These are phyloP conservation scores for Ectemnius cavifrons DNA, from an alignment of 2,888 invertebrate genomes.

Conservation along the genomic window DNA sequence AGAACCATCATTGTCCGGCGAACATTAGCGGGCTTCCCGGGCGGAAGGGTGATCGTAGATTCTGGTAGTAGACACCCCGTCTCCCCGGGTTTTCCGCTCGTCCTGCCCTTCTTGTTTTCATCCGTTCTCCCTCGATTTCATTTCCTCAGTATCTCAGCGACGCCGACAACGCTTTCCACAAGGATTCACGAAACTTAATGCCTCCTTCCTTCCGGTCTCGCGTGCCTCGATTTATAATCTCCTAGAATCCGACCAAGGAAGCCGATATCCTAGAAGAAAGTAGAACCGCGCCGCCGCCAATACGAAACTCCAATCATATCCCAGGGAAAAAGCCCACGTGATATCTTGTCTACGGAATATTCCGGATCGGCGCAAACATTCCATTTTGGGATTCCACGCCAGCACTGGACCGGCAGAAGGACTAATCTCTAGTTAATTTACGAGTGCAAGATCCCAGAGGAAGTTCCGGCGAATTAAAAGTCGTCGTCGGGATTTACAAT, in stretches of 20 bases:
- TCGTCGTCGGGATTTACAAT: background rate
- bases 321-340: background rate
- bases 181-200: constrained; percentile 46
- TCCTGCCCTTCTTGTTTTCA: background rate
- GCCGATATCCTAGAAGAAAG: constrained; percentile 37
- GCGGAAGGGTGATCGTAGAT: constrained; percentile 10
- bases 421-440: constrained; percentile 43
- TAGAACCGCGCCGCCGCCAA: background rate
- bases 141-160: constrained; percentile 34
- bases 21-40: constrained; percentile 10
- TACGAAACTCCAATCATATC: background rate
- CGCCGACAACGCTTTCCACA: constrained; percentile 18
- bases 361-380: no score
- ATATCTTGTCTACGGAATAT: no score
- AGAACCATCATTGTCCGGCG: constrained; percentile 46
- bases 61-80: background rate
- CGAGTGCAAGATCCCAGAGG: constrained; percentile 29
- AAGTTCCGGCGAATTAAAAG: constrained; percentile 24
- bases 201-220: constrained; percentile 32
- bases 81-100: constrained; percentile 16
- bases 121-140: constrained; percentile 33
- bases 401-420: background rate
- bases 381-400: constrained; percentile 9
- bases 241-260: constrained; percentile 20
- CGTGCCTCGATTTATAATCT: constrained; percentile 35